Conservation (phyloP, 2,113 vertebrate genomes). For the Plestiodon gilberti region DNA sequence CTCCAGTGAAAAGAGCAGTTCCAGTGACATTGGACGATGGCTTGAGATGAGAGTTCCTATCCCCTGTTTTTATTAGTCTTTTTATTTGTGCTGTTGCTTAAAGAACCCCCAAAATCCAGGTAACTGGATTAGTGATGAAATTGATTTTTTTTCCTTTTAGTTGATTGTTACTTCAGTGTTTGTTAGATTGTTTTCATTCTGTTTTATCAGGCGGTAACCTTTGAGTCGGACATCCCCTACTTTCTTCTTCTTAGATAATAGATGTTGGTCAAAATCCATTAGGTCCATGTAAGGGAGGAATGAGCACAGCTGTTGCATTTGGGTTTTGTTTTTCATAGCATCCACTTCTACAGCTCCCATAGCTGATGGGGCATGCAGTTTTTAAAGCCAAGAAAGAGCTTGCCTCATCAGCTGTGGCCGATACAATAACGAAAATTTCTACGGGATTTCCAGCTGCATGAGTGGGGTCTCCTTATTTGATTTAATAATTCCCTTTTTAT, state of each 20-base stretch:
- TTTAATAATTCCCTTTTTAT: not conserved
- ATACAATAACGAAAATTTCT: not conserved
- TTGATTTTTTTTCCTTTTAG: not conserved
- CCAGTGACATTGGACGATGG: not conserved
- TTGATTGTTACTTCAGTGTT: not conserved
- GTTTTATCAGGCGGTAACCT: not conserved
- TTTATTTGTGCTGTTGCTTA: slow-evolving; percentile 21
- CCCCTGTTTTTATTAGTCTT: slow-evolving; percentile 4
- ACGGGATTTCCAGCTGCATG: not conserved
- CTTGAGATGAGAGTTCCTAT: slow-evolving; percentile 14
- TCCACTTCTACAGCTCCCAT: not conserved
- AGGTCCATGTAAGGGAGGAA: not conserved
- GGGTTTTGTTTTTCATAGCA: not conserved
- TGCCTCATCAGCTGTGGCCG: not conserved
- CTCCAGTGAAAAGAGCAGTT: not conserved
- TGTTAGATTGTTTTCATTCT: not conserved
- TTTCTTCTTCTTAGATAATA: not conserved
- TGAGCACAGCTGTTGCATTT: not conserved
- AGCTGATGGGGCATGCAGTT: not conserved
- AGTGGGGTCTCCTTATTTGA: not conserved
- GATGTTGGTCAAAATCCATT: not conserved
- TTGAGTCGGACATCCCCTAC: too few species aligned
- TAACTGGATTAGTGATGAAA: not conserved
- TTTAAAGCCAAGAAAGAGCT: not conserved
- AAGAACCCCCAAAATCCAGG: not conserved